Evolutionary conservation across 2,797 vertebrate genomes (phyloP).

Genomic region (Paedocypris micromegethes): DNA sequence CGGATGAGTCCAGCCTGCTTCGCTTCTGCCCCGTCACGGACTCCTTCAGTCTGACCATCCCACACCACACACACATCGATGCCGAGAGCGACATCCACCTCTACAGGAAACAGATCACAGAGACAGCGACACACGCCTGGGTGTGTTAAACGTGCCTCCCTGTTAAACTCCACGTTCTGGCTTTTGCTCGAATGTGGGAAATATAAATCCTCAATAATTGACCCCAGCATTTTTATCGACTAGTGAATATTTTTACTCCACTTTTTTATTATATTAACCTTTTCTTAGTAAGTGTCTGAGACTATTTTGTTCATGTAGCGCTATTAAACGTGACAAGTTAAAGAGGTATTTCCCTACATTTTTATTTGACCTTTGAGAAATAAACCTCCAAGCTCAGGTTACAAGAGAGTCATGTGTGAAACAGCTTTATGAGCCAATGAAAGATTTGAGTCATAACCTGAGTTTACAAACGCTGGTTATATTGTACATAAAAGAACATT

Average conservation of each 20-base stretch:
- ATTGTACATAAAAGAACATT: neutral
- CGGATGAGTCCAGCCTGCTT: slow-evolving; percentile 59
- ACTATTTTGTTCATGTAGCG: too few relatives aligned
- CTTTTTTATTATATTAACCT: too few relatives aligned
- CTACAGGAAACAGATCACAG: slow-evolving; percentile 70
- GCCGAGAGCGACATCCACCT: slow-evolving; percentile 64
- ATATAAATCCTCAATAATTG: too few relatives aligned
- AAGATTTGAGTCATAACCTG: slow-evolving; percentile 13
- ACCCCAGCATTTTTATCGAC: too few relatives aligned
- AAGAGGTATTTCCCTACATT: neutral
- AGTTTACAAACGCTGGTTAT: slow-evolving; percentile 16
- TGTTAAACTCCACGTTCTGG: neutral
- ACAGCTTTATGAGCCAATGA: slow-evolving; percentile 12
- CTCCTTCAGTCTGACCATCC: slow-evolving; percentile 68
- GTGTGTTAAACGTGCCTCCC: slow-evolving; percentile 55
- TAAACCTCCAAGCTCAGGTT: neutral
- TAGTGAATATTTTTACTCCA: too few relatives aligned
- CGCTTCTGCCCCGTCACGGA: slow-evolving; percentile 64
- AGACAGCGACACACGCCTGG: slow-evolving; percentile 62
- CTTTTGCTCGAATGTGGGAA: too few relatives aligned
- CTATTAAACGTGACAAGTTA: too few relatives aligned
- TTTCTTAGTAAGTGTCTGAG: too few relatives aligned
- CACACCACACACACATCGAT: slow-evolving; percentile 46
- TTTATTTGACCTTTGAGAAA: neutral
- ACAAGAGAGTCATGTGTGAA: slow-evolving; percentile 19